Evolutionary conservation across 1,140 invertebrate genomes (phyloP).

Genomic region (Meloidogyne exigua): DNA sequence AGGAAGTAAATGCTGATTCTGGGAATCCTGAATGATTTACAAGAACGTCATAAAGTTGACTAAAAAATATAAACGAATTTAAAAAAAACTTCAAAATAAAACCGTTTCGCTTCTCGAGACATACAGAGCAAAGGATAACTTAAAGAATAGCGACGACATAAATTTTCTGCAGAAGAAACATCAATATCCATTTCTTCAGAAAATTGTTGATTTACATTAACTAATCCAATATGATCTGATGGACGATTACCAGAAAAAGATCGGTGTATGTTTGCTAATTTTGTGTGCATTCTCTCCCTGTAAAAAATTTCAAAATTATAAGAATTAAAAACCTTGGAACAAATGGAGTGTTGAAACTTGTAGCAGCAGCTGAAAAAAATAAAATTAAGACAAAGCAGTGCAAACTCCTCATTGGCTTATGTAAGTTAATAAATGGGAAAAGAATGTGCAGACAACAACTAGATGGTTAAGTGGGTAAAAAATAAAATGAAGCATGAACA

Average conservation of each 20-base stretch:
- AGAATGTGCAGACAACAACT: neutral
- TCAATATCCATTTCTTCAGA: constrained; percentile 75
- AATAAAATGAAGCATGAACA: too few species aligned
- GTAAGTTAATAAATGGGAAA: too few species aligned
- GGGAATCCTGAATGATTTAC: constrained; percentile 80
- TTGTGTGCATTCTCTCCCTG: constrained; percentile 65
- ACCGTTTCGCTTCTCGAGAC: constrained; percentile 62
- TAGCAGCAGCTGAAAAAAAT: constrained; percentile 80
- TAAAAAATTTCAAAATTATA: too few species aligned
- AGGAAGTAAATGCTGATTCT: constrained; percentile 77
- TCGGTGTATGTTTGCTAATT: constrained; percentile 76
- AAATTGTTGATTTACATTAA: constrained; percentile 87
- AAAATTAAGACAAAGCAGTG: too few species aligned
- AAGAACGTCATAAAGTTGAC: constrained; percentile 81
- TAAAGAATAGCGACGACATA: constrained; percentile 85
- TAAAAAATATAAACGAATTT: neutral
- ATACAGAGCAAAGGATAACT: constrained; percentile 83
- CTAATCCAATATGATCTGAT: constrained; percentile 90
- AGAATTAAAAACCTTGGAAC: constrained; percentile 36
- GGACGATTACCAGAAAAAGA: constrained; percentile 79
- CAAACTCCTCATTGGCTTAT: too few species aligned
- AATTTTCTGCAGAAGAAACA: constrained; percentile 76
- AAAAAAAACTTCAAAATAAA: neutral
- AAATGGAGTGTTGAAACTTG: constrained; percentile 81
- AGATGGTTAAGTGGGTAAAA: neutral